Evolutionary conservation across 2,888 invertebrate species (phyloP), one percentile per base, ranked within the genome.

Genomic region (Cephus rjabovi): DNA sequence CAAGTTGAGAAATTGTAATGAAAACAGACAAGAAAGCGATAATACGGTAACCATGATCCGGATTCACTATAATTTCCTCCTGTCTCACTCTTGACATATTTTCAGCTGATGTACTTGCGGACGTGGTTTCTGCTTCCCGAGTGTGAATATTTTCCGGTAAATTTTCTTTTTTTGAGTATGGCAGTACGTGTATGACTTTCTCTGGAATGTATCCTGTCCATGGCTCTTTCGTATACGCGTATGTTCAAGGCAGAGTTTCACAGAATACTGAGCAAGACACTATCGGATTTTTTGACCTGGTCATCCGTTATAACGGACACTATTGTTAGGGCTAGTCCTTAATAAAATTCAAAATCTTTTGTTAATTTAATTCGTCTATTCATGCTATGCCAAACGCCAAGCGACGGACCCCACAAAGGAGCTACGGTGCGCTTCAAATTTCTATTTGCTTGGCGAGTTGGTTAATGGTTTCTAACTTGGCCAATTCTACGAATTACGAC

Each of bases 21-120:
- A 77, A 73, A 34, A 77, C 35, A 12, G 77, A 34, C 34, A 77
- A 23, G 31, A 76, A 35, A 30, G 74, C 74, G 68, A 69, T 76
- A 71, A 76, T 76, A 23, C 76, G 76, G 35, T 76, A 76, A 15
- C 76, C 37, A 76, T 69, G 69, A n/a, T 56, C 76, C 71, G 71
- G 37, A 12, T 76, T 37, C 56, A 33, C 33, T 30, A 76, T 77
- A 12, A 77, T 77, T 74, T 74, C 69, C 34, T 35, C 15, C 69
- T 77, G 74, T 77, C 30, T 34, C 69, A 37, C 68, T 77, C 69
- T 77, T 31, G 77, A 74, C 69, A 74, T 11, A 37, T 74, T 77
- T 34, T 77, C 23, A 34, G 37, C 70, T 30, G 74, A 77, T 11
- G 77, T 75, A 69, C 74, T 74, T 69, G 71, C 76, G 70, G 73